Evolutionary conservation across 2,888 invertebrate genomes (phyloP).

Genomic region (Raillietiella orientalis): DNA sequence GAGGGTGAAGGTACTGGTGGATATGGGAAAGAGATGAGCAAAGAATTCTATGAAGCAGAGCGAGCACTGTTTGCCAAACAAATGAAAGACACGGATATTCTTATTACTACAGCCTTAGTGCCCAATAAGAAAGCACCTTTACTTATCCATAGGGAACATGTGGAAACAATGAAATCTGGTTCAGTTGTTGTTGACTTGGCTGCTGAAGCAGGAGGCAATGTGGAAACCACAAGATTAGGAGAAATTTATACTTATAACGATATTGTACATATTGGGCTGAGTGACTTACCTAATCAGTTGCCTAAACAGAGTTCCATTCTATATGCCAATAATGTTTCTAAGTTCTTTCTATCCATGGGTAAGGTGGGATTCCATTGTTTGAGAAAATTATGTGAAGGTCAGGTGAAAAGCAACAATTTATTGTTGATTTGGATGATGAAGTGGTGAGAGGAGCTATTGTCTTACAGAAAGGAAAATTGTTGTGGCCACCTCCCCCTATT

Average conservation of each 20-base stretch:
- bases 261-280: slow-evolving; percentile 50
- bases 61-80: slow-evolving; percentile 57
- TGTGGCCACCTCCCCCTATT: slow-evolving; percentile 44
- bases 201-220: slow-evolving; percentile 57
- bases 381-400: slow-evolving; percentile 3
- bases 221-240: slow-evolving; percentile 46
- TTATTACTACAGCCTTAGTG: slow-evolving; percentile 63
- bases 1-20: slow-evolving; percentile 27
- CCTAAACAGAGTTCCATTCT: slow-evolving; percentile 57
- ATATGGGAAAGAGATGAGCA: slow-evolving; percentile 56
- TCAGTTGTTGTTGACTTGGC: slow-evolving; percentile 67
- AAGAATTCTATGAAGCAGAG: slow-evolving; percentile 53
- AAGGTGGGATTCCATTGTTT: slow-evolving; percentile 9
- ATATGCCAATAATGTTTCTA: slow-evolving; percentile 69
- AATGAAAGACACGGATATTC: slow-evolving; percentile 46
- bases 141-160: slow-evolving; percentile 38
- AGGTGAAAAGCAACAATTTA: slow-evolving; percentile 41
- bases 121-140: slow-evolving; percentile 54
- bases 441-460: slow-evolving; percentile 54
- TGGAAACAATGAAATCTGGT: slow-evolving; percentile 49
- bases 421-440: slow-evolving; percentile 49
- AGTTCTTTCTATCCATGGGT: slow-evolving; percentile 49
- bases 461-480: slow-evolving; percentile 30
- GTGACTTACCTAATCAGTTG: slow-evolving; percentile 48
- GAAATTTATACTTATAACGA: slow-evolving; percentile 37